Base-by-base conservation (phyloP, 2,797 vertebrate genomes). In the Gambusia yucatana region DNA sequence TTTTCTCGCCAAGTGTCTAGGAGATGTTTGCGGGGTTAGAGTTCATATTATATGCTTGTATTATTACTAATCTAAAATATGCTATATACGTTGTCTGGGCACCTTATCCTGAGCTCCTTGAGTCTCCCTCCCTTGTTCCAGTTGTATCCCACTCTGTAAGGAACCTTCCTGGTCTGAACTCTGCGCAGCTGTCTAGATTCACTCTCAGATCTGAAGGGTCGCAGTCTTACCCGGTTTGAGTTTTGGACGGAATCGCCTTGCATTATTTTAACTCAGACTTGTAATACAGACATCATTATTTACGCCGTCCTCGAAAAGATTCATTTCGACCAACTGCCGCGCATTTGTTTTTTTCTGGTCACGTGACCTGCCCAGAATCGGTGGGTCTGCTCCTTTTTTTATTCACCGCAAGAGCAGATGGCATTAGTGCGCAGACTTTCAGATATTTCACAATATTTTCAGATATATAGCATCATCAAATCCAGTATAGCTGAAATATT, bases 1-100 rank as follows among this genome's bases (percentile, higher is more conserved):
- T 85, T 98, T 99, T 87, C 96, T 96, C 76, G 96, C 94, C 82
- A 99, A 82, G 61, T 96, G 96, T 61, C 98, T 99, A 17, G 90
- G 6, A 36, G 30, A 41, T 41, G 14, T 79, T 77, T 13, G 67
- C 57, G 52, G 44, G 2, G 16, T 61, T 5, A 59, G 46, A 41
- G 11, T 11, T 0, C 22, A 22, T 0, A 9, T 74, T 65, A 50
- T 44, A 25, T 44, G 0, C 73, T 0, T 17, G 43, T 67, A 20
- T 1, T 11, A 48, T 1, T 2, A 46, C 28, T 1, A 0, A 11
- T 2, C 22, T 67, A 76, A 73, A 46, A 57, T 46, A 5, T 0
- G 30, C 6, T 39, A n/a, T 30, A 41, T 41, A 0, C 25, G 71
- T 3, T 11, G 13, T 11, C 0, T 48, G 9, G 3, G 63, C 52